A percentile compares a stretch with the other conserved stretches of the same genome.
Evolutionary conservation across 2,113 vertebrate genomes (phyloP).

Genomic region (Stictonetta naevosa): DNA sequence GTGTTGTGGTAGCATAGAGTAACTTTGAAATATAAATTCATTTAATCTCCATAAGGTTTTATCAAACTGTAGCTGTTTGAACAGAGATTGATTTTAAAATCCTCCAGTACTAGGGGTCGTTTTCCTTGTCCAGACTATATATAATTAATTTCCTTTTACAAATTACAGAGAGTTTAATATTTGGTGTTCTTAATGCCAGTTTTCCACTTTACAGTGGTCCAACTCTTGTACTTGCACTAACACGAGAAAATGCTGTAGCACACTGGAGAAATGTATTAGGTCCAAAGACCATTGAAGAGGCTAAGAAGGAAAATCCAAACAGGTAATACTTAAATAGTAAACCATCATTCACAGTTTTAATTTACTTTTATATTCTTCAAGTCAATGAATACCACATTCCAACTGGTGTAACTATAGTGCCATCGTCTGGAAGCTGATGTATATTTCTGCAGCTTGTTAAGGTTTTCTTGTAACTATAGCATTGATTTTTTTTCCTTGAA

Average conservation of each 20-base stretch:
- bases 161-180: neutral
- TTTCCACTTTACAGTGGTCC: slow-evolving; percentile 66
- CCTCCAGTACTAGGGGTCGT: accelerated
- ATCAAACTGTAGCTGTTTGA: neutral
- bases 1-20: neutral
- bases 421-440: slow-evolving; percentile 34
- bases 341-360: neutral
- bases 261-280: slow-evolving; percentile 74
- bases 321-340: slow-evolving; percentile 47
- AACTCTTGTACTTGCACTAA: slow-evolving; percentile 73
- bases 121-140: neutral
- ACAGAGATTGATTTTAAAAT: neutral
- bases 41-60: neutral
- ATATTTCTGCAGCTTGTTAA: neutral
- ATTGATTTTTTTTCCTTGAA: neutral
- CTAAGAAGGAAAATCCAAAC: slow-evolving; percentile 51
- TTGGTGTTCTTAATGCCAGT: neutral
- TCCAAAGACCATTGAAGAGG: slow-evolving; percentile 60
- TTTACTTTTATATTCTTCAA: neutral
- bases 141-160: neutral
- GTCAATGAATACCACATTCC: neutral
- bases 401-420: slow-evolving; percentile 9
- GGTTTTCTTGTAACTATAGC: neutral
- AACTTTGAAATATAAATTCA: neutral
- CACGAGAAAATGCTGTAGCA: slow-evolving; percentile 66